Evolutionary conservation across 2,113 vertebrate species (phyloP), one percentile per base, ranked within the genome.

Genomic region (Plectropomus leopardus): DNA sequence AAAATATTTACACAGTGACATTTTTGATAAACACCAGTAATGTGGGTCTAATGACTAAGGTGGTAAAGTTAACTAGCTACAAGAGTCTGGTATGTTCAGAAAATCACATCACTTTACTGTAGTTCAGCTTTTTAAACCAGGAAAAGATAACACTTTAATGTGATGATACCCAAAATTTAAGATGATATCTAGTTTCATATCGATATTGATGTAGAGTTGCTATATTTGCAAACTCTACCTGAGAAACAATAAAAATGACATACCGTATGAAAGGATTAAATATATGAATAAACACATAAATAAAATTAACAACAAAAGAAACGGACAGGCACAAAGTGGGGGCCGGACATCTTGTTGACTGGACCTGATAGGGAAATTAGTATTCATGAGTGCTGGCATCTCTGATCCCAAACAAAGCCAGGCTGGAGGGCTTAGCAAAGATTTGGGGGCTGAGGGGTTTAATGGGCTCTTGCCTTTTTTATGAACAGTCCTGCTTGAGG

Each of bases 301-400:
- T 71, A 75, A 80, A 85, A 74, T 65, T 4, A 73, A 40, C 32
- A 19, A 68, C 30, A 71, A 68, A 66, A 60, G 68, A 42, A 36
- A 57, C 76, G 63, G 78, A 72, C 75, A 16, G 36, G 30, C 47
- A 69, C 72, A 72, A 74, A 72, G 50, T 65, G 57, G 34, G 32
- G 53, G 34, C 21, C 32, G 64, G 72, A 74, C 57, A 81, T 84
- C 71, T 83, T 81, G 86, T 89, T 87, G 87, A 91, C 86, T 83
- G 87, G 83, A 80, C 86, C 72, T 40, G 74, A 88, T 63, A 42
- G 84, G 51, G 88, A 86, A 86, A 94, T 93, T 88, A 88, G 89
- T 92, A 94, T 94, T 94, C 92, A 94, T 94, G 91, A 91, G 85
- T 85, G 66, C 67, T 67, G 86, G 84, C 82, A 89, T 87, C 84